A percentile compares a stretch with the other conserved stretches of the same genome.
Evolutionary conservation across 2,888 invertebrate species (phyloP).

Genomic region (Leptopterna dolabrata): DNA sequence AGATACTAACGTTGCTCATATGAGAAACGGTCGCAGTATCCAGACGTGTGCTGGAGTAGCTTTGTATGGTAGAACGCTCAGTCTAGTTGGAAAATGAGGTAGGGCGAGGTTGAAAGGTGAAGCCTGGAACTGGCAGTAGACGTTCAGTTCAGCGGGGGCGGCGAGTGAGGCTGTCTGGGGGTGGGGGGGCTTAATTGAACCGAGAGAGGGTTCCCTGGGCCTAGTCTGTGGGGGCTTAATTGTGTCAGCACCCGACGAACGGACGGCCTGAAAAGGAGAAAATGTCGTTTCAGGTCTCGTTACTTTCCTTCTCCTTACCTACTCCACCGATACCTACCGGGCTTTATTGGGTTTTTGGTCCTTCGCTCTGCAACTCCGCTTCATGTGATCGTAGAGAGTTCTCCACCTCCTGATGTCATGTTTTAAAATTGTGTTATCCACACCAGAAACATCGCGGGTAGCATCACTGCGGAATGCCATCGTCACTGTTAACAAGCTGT

Average conservation of each 20-base stretch:
- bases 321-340: not conserved
- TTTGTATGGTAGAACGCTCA: not conserved
- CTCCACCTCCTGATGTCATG: not conserved
- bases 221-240: constrained; percentile 18
- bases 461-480: no score
- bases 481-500: no score
- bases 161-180: not conserved
- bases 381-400: not conserved
- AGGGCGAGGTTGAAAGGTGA: constrained; percentile 3
- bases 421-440: no score
- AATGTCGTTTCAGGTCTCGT: constrained; percentile 13
- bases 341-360: not conserved
- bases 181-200: constrained; percentile 11
- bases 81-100: not conserved
- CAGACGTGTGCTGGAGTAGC: not conserved
- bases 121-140: not conserved
- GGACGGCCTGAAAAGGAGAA: constrained; percentile 15
- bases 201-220: not conserved
- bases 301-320: constrained; percentile 3
- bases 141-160: constrained; percentile 2
- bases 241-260: not conserved
- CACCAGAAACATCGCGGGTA: no score
- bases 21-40: not conserved
- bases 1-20: no score
- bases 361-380: not conserved